Base-by-base conservation (phyloP, 1,140 invertebrate genomes). In the Halictus rubicundus region DNA sequence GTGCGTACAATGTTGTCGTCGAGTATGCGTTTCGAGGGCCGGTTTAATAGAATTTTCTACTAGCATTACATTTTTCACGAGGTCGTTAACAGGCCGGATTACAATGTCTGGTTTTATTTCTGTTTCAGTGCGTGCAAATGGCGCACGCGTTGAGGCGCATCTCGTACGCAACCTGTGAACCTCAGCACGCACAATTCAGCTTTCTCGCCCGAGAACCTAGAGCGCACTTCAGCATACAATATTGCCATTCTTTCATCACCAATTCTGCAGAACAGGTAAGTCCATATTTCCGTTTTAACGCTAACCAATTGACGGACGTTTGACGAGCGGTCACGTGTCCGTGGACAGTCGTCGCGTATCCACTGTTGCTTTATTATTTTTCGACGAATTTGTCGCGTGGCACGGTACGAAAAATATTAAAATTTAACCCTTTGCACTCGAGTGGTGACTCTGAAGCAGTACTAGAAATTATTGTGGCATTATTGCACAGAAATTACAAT, bases 111-210 rank as follows among this genome's bases (percentile, higher is more conserved):
- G 0, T 10, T 59, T n/a, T n/a, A 42, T 75, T 52, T 76, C 78
- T 88, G 66, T 95, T 94, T 14, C 95, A 97, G 96, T 95, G 95
- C 91, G 96, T 97, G 91, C 96, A 96, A 92, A 97, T 97, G 97
- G 96, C 96, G 81, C 97, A 97, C 93, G 96, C 96, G 88, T 93
- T 97, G 87, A 95, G 96, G 85, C 95, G 97, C 89, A 97, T 98
- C 88, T 97, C 96, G 81, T 97, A 97, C 93, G 97, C 97, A 83
- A 97, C 96, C 80, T 97, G 97, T 96, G 96, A 97, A 92, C 95
- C 96, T 14, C 94, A 96, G 72, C 94, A 95, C 90, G 94, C 95
- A 83, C 96, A 97, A 91, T 97, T 97, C 94, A 96, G 96, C 88
- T 97, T 97, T 91, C 94, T 97, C 80, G 97, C 97, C 23, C 93